Evolutionary conservation across 2,888 invertebrate species (phyloP).

Genomic region (Polietes domitor): DNA sequence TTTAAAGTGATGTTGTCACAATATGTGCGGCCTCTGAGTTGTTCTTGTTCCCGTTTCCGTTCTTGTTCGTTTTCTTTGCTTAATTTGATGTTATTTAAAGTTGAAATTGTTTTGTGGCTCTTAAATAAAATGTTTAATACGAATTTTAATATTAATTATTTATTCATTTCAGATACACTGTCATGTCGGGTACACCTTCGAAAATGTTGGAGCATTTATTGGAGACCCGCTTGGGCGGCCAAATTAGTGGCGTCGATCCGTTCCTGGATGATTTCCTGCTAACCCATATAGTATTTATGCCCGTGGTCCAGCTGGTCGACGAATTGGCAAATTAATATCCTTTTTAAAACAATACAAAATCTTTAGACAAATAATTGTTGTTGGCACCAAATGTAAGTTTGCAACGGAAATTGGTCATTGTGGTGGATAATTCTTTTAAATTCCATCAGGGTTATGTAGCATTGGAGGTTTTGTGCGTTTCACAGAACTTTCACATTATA

Average conservation of each 20-base stretch:
- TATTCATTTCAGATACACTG: conserved; percentile 86
- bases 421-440: background rate
- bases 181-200: conserved; percentile 92
- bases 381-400: no score
- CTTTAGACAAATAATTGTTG: no score
- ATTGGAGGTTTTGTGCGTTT: no score
- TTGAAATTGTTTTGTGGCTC: background rate
- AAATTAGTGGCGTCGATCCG: conserved; percentile 85
- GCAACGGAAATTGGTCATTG: background rate
- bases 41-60: background rate
- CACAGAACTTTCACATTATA: no score
- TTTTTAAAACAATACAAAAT: conserved; percentile 81
- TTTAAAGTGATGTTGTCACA: conserved; percentile 19
- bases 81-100: background rate
- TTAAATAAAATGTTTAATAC: conserved; percentile 12
- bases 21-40: background rate
- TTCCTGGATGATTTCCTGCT: conserved; percentile 92
- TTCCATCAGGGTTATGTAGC: no score
- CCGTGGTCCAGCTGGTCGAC: conserved; percentile 87
- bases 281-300: conserved; percentile 92
- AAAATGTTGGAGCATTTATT: conserved; percentile 93
- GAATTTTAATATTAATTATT: conserved; percentile 11
- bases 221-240: conserved; percentile 88
- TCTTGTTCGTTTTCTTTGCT: background rate
- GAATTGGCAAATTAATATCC: conserved; percentile 90